These are phyloP conservation scores for Drosophila triauraria DNA, from an alignment of 1,140 invertebrate genomes.

Conservation along the genomic window DNA sequence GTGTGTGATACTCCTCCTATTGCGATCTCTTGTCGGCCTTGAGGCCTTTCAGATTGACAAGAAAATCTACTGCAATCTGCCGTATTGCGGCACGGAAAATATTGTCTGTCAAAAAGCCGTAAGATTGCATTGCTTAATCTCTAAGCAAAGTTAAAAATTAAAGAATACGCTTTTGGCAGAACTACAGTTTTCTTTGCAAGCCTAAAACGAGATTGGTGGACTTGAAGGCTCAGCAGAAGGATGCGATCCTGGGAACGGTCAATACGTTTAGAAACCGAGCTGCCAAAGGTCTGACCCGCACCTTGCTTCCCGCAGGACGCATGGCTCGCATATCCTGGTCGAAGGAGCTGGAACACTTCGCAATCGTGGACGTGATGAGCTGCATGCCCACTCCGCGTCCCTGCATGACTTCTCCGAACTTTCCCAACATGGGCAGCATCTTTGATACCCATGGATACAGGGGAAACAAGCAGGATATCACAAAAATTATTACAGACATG, in stretches of 20 bases:
- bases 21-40: neutral
- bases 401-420: slow-evolving; percentile 8
- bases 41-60: slow-evolving; percentile 3
- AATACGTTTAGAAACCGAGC: neutral
- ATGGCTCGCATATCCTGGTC: slow-evolving; percentile 7
- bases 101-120: neutral
- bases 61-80: slow-evolving; percentile 22
- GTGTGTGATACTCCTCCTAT: neutral
- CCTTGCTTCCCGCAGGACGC: neutral
- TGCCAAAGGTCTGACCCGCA: neutral
- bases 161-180: neutral
- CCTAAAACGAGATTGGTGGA: neutral
- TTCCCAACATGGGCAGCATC: slow-evolving; percentile 9
- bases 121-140: neutral
- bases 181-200: neutral
- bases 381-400: neutral
- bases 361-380: neutral
- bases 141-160: rapidly evolving
- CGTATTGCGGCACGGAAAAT: slow-evolving; percentile 15
- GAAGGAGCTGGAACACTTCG: neutral
- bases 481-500: neutral
- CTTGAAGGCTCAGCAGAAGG: neutral
- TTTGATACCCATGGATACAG: neutral
- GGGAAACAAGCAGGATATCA: neutral
- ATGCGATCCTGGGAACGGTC: neutral